A percentile compares a stretch with the other conserved stretches of the same genome.
Evolutionary conservation across 2,797 vertebrate genomes (phyloP).

Genomic region (Melopsittacus undulatus): DNA sequence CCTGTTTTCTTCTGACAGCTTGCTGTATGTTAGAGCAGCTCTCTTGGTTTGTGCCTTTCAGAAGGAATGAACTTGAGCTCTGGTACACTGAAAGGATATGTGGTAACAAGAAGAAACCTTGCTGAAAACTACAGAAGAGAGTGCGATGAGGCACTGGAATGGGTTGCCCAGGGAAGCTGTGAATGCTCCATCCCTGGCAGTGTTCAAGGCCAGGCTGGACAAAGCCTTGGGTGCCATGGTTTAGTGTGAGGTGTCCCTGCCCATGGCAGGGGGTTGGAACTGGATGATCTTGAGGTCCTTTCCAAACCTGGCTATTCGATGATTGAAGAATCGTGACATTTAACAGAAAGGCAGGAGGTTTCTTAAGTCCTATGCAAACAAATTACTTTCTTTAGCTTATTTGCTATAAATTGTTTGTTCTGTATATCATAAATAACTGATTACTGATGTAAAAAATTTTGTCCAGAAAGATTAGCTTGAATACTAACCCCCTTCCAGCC

Average conservation of each 20-base stretch:
- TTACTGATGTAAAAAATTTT: background rate
- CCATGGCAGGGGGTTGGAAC: no score
- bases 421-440: background rate
- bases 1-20: background rate
- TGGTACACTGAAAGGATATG: rapidly evolving
- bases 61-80: background rate
- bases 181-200: no score
- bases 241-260: no score
- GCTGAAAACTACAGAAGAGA: background rate
- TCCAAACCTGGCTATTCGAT: no score
- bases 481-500: no score
- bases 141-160: no score
- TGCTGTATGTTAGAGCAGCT: background rate
- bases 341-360: background rate
- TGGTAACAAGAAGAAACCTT: background rate
- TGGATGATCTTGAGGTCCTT: no score
- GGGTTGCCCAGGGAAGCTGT: no score
- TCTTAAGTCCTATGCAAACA: background rate
- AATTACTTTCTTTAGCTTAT: background rate
- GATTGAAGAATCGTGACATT: background rate
- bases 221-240: no score
- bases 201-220: no score
- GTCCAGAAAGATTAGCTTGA: background rate
- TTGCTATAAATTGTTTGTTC: background rate
- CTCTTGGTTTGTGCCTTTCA: background rate